phyloP scores from a whole-genome alignment of 2,113 vertebrate species.

The Glareola pratincola region DNA sequence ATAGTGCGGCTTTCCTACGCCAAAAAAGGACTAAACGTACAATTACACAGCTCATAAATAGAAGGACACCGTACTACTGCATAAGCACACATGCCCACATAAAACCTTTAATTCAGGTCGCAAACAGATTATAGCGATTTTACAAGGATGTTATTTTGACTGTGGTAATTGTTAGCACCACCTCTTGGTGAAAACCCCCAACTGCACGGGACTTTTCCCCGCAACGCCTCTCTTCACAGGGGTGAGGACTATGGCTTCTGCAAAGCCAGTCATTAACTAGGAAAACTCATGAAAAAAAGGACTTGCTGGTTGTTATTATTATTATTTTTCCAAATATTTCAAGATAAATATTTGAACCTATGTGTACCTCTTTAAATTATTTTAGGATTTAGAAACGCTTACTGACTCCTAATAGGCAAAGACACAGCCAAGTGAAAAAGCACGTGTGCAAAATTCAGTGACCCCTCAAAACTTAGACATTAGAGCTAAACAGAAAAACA shows the following conservation, averaged over 20 bases:
- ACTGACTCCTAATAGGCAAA: background rate
- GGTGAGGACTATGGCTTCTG: background rate
- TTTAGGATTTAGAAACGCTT: background rate
- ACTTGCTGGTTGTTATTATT: background rate
- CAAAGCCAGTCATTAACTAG: background rate
- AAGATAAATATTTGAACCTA: background rate
- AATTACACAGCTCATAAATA: constrained; percentile 63
- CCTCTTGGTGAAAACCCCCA: constrained; percentile 3
- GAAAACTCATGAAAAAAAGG: background rate
- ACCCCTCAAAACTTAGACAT: background rate
- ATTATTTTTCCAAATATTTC: background rate
- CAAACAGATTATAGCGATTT: constrained; percentile 6
- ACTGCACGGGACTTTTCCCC: background rate
- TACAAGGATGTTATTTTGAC: background rate
- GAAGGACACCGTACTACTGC: background rate
- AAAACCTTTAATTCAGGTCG: constrained; percentile 29
- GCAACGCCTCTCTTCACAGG: background rate
- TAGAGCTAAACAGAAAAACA: background rate
- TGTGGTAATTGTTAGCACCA: constrained; percentile 20
- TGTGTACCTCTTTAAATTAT: background rate
- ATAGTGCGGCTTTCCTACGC: background rate
- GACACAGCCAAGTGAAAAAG: background rate
- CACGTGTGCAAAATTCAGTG: background rate
- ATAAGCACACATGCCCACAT: background rate
- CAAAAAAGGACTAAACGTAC: background rate